Evolutionary conservation across 2,113 vertebrate genomes (phyloP), one percentile per base, ranked within the genome.

Genomic region (Platycercus adscitus): DNA sequence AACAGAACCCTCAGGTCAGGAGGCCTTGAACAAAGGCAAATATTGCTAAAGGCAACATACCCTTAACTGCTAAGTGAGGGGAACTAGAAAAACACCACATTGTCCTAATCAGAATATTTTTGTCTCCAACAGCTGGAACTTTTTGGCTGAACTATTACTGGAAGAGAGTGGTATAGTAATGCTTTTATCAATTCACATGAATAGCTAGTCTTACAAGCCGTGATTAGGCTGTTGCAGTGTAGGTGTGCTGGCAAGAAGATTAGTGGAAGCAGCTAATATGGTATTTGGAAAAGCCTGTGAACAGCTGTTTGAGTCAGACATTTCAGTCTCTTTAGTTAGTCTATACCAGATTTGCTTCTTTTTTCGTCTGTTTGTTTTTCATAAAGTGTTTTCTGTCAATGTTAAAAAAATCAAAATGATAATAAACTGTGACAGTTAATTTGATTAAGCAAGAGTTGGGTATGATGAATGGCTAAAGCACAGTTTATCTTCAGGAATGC

Each of bases 21-120:
- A 81, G 77, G 80, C 64, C 83, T 87, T 28, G 33, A 92, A 85
- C 37, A 94, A 92, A 94, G 81, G 81, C 88, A 94, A 97, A 95
- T 92, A 95, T 75, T 96, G 90, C 86, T 94, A 56, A 88, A 94
- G 90, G 77, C 95, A 96, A 89, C 56, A 75, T 68, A 64, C 23
- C 41, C 84, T 92, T 69, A 61, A 69, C 76, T 86, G 75, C 58
- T 88, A 81, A 93, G 53, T 87, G 77, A 94, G 41, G 70, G 71
- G 75, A 94, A 83, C 85, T 63, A 81, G 68, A 60, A 93, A 88
- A 96, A 92, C 88, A 95, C 29, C 77, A 76, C 73, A 43, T 72
- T 96, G 66, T 72, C 58, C 26, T 80, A 73, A 92, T 75, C 60
- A 81, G 91, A 89, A 70, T 68, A 92, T 73, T 87, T 89, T 73